A percentile compares a stretch with the other conserved stretches of the same genome.
Evolutionary conservation across 2,113 vertebrate species (phyloP).

Genomic region (Garra rufa): DNA sequence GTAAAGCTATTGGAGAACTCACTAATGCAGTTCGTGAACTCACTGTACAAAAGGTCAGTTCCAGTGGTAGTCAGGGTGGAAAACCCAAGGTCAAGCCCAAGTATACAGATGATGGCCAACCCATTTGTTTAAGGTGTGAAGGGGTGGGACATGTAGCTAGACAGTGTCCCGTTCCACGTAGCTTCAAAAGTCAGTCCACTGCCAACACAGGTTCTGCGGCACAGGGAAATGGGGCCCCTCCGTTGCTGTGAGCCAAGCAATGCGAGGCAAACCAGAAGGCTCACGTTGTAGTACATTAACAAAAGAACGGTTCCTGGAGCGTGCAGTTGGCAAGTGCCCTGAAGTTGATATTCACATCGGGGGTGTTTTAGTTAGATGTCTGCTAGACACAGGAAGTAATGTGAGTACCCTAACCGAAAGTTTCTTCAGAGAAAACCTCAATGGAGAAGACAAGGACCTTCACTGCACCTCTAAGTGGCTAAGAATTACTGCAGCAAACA

Average conservation of each 20-base stretch:
- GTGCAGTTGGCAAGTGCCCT: slow-evolving; percentile 25
- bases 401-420: slow-evolving; percentile 40
- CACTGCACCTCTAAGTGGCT: slow-evolving; percentile 34
- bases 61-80: background rate
- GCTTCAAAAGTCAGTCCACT: background rate
- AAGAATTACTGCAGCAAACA: slow-evolving; percentile 28
- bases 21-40: slow-evolving; percentile 16
- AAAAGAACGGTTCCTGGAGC: slow-evolving; percentile 9
- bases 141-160: slow-evolving; percentile 25
- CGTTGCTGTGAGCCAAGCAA: slow-evolving; percentile 30
- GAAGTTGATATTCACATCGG: slow-evolving; percentile 30
- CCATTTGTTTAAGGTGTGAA: slow-evolving; percentile 40
- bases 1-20: slow-evolving; percentile 33
- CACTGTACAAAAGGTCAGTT: background rate
- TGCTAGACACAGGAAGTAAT: slow-evolving; percentile 44
- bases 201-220: background rate
- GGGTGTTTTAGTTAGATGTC: background rate
- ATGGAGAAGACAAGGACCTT: slow-evolving; percentile 35
- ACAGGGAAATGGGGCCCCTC: slow-evolving; percentile 21
- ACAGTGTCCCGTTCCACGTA: background rate
- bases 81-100: background rate
- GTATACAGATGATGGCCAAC: slow-evolving; percentile 34
- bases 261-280: slow-evolving; percentile 29
- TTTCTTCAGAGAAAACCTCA: slow-evolving; percentile 29
- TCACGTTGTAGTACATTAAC: background rate